Evolutionary conservation across 2,113 vertebrate species (phyloP).

Genomic region (Eulemur rufifrons): DNA sequence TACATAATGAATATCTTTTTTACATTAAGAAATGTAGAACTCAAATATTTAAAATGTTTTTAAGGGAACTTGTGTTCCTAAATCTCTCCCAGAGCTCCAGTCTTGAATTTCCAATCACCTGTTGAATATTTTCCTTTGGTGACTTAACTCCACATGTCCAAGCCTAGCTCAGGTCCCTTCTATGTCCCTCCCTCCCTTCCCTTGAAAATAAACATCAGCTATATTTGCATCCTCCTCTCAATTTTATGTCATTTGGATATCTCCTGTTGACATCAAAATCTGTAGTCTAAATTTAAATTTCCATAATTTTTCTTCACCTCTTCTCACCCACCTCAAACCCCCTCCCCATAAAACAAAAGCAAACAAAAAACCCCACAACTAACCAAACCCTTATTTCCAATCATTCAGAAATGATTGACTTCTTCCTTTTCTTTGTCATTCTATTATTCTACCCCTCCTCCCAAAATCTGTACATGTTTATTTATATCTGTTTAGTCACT

Average conservation of each 20-base stretch:
- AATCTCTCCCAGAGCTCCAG: not conserved
- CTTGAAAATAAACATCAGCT: constrained; percentile 17
- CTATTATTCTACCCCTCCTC: not conserved
- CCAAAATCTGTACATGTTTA: not conserved
- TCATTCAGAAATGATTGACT: not conserved
- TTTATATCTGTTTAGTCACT: not conserved
- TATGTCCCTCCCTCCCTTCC: not conserved
- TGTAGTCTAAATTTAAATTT: constrained; percentile 23
- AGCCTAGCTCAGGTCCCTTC: not conserved
- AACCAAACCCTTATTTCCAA: not conserved
- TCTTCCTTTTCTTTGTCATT: not conserved
- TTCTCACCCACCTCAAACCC: not conserved
- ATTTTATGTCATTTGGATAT: not conserved
- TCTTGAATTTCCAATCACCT: constrained; percentile 5
- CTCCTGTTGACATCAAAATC: not conserved
- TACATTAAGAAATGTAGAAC: constrained; percentile 7
- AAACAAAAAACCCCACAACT: not conserved
- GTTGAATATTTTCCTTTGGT: constrained; percentile 9
- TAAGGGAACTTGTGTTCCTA: constrained; percentile 14
- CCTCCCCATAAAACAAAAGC: not conserved
- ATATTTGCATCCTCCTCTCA: not conserved
- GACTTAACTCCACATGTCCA: not conserved
- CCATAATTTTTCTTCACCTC: not conserved
- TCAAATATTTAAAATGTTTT: constrained; percentile 45
- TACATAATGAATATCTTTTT: constrained; percentile 14